Conservation (phyloP, 2,888 invertebrate genomes). For the Podotricha telesiphe region DNA sequence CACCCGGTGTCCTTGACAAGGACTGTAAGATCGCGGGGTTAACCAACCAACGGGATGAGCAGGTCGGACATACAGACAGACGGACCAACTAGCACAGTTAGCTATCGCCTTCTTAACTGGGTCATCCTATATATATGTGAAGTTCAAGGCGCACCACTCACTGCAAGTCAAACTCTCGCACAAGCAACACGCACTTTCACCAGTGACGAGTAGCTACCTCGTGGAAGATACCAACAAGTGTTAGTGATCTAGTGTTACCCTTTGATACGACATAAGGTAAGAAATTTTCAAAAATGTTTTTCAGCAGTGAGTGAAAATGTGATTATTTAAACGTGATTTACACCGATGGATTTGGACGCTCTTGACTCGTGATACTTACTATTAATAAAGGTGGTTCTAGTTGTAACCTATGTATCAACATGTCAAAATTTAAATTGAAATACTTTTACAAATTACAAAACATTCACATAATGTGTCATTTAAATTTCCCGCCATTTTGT, state of each 20-base stretch:
- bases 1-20: slow-evolving; percentile 60
- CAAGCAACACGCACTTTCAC: slow-evolving; percentile 80
- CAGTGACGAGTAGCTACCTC: slow-evolving; percentile 65
- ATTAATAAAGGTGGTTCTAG: slow-evolving; percentile 38
- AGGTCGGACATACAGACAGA: slow-evolving; percentile 66
- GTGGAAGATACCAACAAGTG: slow-evolving; percentile 66
- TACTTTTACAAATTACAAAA: background rate
- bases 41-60: slow-evolving; percentile 67
- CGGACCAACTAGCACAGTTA: slow-evolving; percentile 77
- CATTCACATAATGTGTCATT: slow-evolving; percentile 3
- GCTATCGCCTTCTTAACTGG: slow-evolving; percentile 86
- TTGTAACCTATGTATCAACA: slow-evolving; percentile 36
- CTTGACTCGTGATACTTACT: slow-evolving; percentile 33
- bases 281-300: slow-evolving; percentile 51
- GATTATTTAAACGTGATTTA: slow-evolving; percentile 53
- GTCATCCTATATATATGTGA: slow-evolving; percentile 92
- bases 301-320: slow-evolving; percentile 56
- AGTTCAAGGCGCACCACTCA: slow-evolving; percentile 91
- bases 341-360: slow-evolving; percentile 44
- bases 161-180: slow-evolving; percentile 79
- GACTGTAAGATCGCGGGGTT: slow-evolving; percentile 50
- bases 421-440: slow-evolving; percentile 11
- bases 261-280: slow-evolving; percentile 71
- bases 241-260: slow-evolving; percentile 74
- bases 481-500: slow-evolving; percentile 32